Percentiles rank a stretch among this genome's conserved stretches.
Conservation (phyloP, 1,140 invertebrate genomes). For the Drosophila biarmipes region DNA sequence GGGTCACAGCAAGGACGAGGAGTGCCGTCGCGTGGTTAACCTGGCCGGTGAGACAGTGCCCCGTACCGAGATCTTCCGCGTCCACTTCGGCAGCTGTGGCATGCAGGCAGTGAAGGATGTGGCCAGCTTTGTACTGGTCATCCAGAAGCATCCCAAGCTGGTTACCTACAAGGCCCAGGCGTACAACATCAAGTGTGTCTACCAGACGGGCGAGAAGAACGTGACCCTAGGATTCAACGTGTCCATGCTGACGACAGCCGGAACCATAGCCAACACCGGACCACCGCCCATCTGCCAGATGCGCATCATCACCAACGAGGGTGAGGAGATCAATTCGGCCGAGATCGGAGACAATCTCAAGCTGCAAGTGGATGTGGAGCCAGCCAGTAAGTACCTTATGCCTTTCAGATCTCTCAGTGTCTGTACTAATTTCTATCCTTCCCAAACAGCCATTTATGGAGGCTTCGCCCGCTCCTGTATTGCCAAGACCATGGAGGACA, state of each 20-base stretch:
- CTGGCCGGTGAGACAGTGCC: constrained; percentile 88
- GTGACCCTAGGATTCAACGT: constrained; percentile 97
- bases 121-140: constrained; percentile 96
- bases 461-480: constrained; percentile 96
- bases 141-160: constrained; percentile 97
- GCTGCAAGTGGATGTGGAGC: constrained; percentile 96
- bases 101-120: constrained; percentile 96
- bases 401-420: constrained; percentile 27
- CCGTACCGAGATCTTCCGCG: constrained; percentile 93
- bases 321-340: constrained; percentile 94
- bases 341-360: constrained; percentile 96
- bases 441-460: constrained; percentile 93
- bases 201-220: constrained; percentile 96
- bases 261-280: constrained; percentile 97
- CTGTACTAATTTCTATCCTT: background rate
- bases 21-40: constrained; percentile 92
- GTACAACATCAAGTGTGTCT: constrained; percentile 97
- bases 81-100: constrained; percentile 95
- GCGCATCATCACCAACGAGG: constrained; percentile 94
- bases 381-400: constrained; percentile 88
- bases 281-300: constrained; percentile 96
- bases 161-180: constrained; percentile 97
- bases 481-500: constrained; percentile 95
- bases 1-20: constrained; percentile 96
- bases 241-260: constrained; percentile 97